Percentiles rank a stretch among this genome's conserved stretches.
Evolutionary conservation across 2,888 invertebrate species (phyloP).

Genomic region (Eurytoma adleriae): DNA sequence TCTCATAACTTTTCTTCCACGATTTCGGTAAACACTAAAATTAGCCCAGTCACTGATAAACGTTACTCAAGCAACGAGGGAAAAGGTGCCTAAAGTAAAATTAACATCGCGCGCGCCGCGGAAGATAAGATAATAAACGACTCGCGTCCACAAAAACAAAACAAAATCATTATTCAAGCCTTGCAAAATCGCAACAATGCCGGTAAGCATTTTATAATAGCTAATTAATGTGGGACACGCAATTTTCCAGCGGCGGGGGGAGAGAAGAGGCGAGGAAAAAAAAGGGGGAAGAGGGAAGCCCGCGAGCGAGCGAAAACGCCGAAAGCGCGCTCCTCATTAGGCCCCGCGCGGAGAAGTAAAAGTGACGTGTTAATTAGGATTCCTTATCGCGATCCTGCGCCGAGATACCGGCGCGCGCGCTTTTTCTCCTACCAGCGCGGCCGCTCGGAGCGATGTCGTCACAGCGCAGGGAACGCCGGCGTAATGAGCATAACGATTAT

Average conservation of each 20-base stretch:
- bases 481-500: constrained; percentile 40
- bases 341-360: constrained; percentile 35
- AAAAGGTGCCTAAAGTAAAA: no score
- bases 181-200: no score
- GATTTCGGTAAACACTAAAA: no score
- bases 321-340: constrained; percentile 17
- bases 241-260: not conserved
- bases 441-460: constrained; percentile 33
- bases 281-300: not conserved
- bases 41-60: no score
- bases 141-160: no score
- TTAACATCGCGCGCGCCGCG: no score
- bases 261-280: not conserved
- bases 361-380: constrained; percentile 52
- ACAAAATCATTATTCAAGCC: no score
- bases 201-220: not conserved
- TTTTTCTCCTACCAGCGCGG: constrained; percentile 6
- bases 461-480: constrained; percentile 32
- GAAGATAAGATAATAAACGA: no score
- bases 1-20: no score
- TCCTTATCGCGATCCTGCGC: constrained; percentile 41
- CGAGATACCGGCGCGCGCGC: constrained; percentile 7
- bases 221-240: not conserved
- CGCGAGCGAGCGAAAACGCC: not conserved
- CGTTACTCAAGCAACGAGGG: no score